These are phyloP conservation scores for Synergus japonicus DNA, from an alignment of 2,888 invertebrate species.

Conservation along the genomic window DNA sequence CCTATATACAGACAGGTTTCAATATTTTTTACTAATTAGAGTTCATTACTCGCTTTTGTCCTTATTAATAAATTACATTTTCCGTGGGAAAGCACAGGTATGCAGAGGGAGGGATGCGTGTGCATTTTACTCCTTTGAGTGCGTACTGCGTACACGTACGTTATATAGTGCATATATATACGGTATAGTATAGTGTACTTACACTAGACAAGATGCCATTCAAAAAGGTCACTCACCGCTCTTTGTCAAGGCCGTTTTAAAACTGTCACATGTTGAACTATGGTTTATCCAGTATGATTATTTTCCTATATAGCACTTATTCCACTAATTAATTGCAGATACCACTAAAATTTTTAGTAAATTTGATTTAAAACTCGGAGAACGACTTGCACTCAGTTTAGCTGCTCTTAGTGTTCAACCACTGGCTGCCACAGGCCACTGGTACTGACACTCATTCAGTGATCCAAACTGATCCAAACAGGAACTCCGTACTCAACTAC, in stretches of 20 bases:
- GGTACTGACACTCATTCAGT: too few species aligned
- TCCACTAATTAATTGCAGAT: background rate
- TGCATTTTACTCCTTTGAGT: conserved; percentile 33
- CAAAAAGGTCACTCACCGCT: conserved; percentile 73
- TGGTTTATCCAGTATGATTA: background rate
- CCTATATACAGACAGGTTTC: background rate
- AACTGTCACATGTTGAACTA: conserved; percentile 43
- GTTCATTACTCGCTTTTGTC: conserved; percentile 8
- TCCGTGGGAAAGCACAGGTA: conserved; percentile 68
- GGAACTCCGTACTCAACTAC: too few species aligned
- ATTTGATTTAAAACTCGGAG: background rate
- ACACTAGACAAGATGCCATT: conserved; percentile 54
- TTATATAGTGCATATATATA: conserved; percentile 7
- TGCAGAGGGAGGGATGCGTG: conserved; percentile 50
- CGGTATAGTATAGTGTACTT: background rate
- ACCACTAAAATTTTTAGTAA: conserved; percentile 3
- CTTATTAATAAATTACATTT: conserved; percentile 61
- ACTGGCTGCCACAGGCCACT: too few species aligned
- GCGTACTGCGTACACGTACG: conserved; percentile 43
- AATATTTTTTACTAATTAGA: conserved; percentile 16
- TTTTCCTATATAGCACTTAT: background rate
- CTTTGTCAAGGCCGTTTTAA: conserved; percentile 61
- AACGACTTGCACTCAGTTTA: background rate
- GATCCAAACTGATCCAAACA: too few species aligned
- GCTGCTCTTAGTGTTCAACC: background rate